Evolutionary conservation across 2,113 vertebrate genomes (phyloP).

Genomic region (Tupaia tana): DNA sequence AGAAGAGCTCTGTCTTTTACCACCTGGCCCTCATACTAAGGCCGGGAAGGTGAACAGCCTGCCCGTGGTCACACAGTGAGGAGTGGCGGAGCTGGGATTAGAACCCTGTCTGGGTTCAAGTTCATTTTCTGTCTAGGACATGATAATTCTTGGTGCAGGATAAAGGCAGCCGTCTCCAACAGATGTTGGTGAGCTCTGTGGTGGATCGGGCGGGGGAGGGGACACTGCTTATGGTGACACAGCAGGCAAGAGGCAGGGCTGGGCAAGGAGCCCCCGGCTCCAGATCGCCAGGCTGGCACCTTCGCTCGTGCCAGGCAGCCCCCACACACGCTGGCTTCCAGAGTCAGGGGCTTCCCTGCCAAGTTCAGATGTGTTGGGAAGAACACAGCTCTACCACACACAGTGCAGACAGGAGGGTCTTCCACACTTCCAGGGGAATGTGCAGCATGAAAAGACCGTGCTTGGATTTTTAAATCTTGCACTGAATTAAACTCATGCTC

Average conservation of each 20-base stretch:
- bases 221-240: neutral
- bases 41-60: neutral
- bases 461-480: no score
- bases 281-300: no score
- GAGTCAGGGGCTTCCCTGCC: neutral
- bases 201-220: neutral
- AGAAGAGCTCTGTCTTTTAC: neutral
- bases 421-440: no score
- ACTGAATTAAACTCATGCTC: no score
- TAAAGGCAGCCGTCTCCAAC: neutral
- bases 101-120: neutral
- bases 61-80: fast-evolving
- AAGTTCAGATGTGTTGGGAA: neutral
- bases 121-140: neutral
- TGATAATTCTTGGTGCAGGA: neutral
- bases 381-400: neutral
- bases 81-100: no score
- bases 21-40: neutral
- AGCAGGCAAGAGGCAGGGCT: neutral
- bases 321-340: neutral
- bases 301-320: neutral
- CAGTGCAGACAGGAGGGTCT: no score
- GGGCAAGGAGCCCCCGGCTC: neutral
- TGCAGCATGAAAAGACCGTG: no score
- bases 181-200: neutral